Base-by-base conservation (phyloP, 2,888 invertebrate species). In the Himalopsyche kuldschensis region DNA sequence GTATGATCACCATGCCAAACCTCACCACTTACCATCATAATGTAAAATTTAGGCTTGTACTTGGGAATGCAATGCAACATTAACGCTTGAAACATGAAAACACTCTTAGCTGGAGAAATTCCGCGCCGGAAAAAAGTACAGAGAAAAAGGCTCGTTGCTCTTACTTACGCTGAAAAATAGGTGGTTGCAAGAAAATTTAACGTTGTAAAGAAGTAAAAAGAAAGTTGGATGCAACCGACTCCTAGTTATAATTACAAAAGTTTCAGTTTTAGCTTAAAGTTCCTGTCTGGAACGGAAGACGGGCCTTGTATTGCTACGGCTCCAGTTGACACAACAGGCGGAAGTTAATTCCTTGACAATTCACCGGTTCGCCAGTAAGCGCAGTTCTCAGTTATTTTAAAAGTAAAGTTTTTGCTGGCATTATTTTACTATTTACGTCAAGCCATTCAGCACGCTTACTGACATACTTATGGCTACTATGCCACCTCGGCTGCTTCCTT, bases 191-290 rank as follows among this genome's bases (percentile, higher is more conserved):
- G 55, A 27, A 82, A 55, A 84, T 55, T 82, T 82, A 82, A 82
- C 55, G 81, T 63, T 55, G 20, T 55, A 55, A 55, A 55, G 55
- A 55, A 55, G 55, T 55, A 55, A 55, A 55, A 79, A 47, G 80
- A 80, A 80, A 32, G 80, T 46, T 75, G 41, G 78, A 55, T 76
- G 77, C 82, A 78, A 80, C 81, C 80, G 30, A 75, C 78, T 55
- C 75, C 48, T 48, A 81, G 30, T 80, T 82, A 81, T 84, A 82
- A 84, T 84, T 84, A 84, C 81, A 27, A 80, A 83, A 84, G 82
- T 82, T 82, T 46, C 76, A 41, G 20, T 63, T 24, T 30, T 41
- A 24, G 63, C 77, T 41, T n/a, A 78, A 55, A 82, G 46, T 75
- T 84, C 46, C 78, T 24, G 78, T 84, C 82, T 46, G 55, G 79